phyloP scores from a whole-genome alignment of 2,113 vertebrate species.

The Trinectes maculatus region DNA sequence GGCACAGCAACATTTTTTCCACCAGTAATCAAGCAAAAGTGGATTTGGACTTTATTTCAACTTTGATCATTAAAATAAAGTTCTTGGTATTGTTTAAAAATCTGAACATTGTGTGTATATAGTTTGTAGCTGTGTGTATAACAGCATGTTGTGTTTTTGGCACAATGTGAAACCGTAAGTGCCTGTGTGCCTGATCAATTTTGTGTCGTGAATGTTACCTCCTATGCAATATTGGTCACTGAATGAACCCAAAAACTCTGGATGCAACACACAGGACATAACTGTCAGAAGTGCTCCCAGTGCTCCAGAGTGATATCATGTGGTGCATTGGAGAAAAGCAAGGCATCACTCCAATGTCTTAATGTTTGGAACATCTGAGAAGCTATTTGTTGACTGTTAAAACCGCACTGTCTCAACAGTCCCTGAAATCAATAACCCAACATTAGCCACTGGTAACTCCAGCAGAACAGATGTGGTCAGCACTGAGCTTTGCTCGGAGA shows the following conservation, averaged over 20 bases:
- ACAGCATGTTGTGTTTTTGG: slow-evolving; percentile 17
- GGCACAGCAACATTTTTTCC: not conserved
- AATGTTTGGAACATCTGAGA: slow-evolving; percentile 57
- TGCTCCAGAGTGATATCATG: not conserved
- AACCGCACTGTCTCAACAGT: slow-evolving; percentile 58
- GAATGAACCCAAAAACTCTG: slow-evolving; percentile 33
- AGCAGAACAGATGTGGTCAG: slow-evolving; percentile 56
- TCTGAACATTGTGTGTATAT: slow-evolving; percentile 23
- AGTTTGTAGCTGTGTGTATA: slow-evolving; percentile 9
- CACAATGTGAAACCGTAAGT: slow-evolving; percentile 14
- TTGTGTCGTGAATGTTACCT: slow-evolving; percentile 20
- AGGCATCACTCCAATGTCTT: slow-evolving; percentile 34
- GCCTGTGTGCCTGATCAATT: slow-evolving; percentile 20
- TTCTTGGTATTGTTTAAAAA: not conserved
- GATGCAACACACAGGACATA: not conserved
- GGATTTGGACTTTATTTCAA: not conserved
- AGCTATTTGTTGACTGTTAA: slow-evolving; percentile 59
- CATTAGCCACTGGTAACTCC: slow-evolving; percentile 56
- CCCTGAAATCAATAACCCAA: slow-evolving; percentile 55
- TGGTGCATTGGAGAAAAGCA: slow-evolving; percentile 12
- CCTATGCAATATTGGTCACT: slow-evolving; percentile 12
- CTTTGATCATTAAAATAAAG: not conserved
- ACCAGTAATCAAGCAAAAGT: not conserved
- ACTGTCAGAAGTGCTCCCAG: slow-evolving; percentile 1
- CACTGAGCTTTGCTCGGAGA: slow-evolving; percentile 35